Conservation (phyloP, 1,140 invertebrate species). For the Zophobas morio region DNA sequence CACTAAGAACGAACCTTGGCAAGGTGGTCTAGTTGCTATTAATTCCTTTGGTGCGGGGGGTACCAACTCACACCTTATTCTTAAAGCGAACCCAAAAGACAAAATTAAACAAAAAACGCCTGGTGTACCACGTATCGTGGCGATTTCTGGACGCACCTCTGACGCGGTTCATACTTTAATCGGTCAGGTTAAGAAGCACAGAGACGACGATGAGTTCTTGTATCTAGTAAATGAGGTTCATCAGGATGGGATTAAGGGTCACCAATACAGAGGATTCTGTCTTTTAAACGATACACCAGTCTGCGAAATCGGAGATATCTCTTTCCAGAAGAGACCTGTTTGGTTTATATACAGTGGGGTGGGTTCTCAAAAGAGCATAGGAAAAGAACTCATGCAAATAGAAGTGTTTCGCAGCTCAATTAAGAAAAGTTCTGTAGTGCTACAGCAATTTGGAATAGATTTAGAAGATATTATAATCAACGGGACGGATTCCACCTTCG, state of each 20-base stretch:
- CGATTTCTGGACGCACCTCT: constrained; percentile 88
- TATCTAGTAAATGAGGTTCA: constrained; percentile 84
- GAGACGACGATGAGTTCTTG: constrained; percentile 83
- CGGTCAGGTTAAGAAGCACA: constrained; percentile 73
- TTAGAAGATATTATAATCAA: constrained; percentile 86
- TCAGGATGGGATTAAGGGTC: constrained; percentile 77
- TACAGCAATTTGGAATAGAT: constrained; percentile 85
- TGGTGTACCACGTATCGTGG: constrained; percentile 79
- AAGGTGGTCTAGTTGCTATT: constrained; percentile 87
- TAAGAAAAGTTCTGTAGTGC: constrained; percentile 79
- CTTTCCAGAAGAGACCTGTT: constrained; percentile 81
- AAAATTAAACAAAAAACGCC: constrained; percentile 73
- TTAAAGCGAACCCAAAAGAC: constrained; percentile 84
- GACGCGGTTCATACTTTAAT: constrained; percentile 82
- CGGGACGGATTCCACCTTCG: constrained; percentile 81
- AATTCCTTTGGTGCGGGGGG: constrained; percentile 99
- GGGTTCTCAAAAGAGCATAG: constrained; percentile 98
- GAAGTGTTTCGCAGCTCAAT: constrained; percentile 86
- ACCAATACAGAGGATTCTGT: constrained; percentile 84
- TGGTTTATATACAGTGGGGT: constrained; percentile 98
- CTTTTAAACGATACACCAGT: constrained; percentile 73
- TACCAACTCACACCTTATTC: constrained; percentile 92
- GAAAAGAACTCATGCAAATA: constrained; percentile 84
- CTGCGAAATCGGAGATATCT: constrained; percentile 58
- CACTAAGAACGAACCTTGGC: constrained; percentile 82